Conservation (phyloP, 2,113 vertebrate species). For the Sapajus apella region DNA sequence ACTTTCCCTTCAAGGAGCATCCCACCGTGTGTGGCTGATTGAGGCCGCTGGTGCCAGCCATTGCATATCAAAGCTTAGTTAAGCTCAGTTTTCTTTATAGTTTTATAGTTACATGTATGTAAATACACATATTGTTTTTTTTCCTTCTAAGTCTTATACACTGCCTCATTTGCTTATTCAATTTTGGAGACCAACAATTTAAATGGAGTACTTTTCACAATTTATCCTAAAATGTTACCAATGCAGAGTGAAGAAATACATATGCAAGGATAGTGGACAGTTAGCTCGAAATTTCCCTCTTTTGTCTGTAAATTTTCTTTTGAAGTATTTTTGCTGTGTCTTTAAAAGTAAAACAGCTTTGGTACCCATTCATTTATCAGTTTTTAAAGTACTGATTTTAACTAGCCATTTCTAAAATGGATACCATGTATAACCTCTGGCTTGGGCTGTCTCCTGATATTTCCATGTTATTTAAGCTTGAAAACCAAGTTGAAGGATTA, state of each 20-base stretch:
- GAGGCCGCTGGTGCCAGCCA: too few species aligned
- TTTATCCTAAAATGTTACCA: not conserved
- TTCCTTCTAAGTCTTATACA: not conserved
- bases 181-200: not conserved
- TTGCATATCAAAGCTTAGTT: not conserved
- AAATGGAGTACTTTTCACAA: not conserved
- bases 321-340: not conserved
- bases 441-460: not conserved
- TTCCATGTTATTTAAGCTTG: not conserved
- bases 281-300: not conserved
- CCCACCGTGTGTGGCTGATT: accelerated
- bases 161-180: not conserved
- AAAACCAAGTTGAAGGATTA: not conserved
- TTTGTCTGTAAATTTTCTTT: not conserved
- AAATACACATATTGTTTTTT: not conserved
- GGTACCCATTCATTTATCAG: not conserved
- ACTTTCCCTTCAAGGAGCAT: accelerated
- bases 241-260: not conserved
- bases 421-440: not conserved
- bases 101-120: not conserved
- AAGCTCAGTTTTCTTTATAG: not conserved
- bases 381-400: not conserved
- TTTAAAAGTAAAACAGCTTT: not conserved
- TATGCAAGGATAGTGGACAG: not conserved
- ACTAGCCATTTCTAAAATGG: not conserved